Evolutionary conservation across 53 echinoderm and acorn worm species (phyloP).

Genomic region (Holothuria leucospilota): DNA sequence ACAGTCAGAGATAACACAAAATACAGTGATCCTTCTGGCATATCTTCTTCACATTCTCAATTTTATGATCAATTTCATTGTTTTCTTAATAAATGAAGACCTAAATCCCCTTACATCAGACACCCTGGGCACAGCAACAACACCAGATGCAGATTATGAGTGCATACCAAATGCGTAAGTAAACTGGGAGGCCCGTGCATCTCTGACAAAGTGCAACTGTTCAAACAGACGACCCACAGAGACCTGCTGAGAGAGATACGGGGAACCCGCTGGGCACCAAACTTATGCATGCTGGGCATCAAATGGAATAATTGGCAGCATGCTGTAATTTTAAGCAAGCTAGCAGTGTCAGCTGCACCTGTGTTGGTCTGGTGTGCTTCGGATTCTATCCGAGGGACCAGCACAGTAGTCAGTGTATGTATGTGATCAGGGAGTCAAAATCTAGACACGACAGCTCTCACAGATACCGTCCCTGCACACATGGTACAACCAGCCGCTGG

Average conservation of each 20-base stretch:
- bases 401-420: too few species aligned
- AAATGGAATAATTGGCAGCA: conserved; percentile 42
- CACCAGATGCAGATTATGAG: too few species aligned
- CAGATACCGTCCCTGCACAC: too few species aligned
- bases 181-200: conserved; percentile 33
- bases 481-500: too few species aligned
- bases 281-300: conserved; percentile 2
- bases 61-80: conserved; percentile 23
- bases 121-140: neutral
- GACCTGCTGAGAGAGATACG: conserved; percentile 32
- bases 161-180: too few species aligned
- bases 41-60: neutral
- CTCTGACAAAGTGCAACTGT: conserved; percentile 44
- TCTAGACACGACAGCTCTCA: too few species aligned
- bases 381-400: too few species aligned
- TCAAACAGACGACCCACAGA: conserved; percentile 31
- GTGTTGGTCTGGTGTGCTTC: conserved; percentile 4
- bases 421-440: too few species aligned
- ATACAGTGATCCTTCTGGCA: too few species aligned
- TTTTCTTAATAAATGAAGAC: conserved; percentile 22
- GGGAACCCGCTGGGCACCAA: conserved; percentile 12
- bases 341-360: conserved; percentile 20
- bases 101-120: neutral
- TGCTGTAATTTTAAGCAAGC: conserved; percentile 47
- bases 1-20: too few species aligned